A percentile compares a stretch with the other conserved stretches of the same genome.
Conservation (phyloP, 2,113 vertebrate genomes). For the Rhinolophus ferrumequinum region DNA sequence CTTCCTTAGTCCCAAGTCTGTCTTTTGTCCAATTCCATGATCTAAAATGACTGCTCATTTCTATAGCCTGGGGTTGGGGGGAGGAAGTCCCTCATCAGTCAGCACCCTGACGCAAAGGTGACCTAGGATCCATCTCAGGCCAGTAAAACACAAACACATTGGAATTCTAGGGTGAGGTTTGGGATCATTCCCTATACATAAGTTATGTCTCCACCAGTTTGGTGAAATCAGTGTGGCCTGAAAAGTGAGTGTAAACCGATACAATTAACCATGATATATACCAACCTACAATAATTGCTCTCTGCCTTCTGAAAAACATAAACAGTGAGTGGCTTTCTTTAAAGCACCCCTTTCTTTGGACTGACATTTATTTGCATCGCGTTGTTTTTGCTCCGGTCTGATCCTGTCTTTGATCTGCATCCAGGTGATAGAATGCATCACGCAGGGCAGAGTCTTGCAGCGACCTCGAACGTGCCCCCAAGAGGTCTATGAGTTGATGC, state of each 20-base stretch:
- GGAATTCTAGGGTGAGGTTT: not conserved
- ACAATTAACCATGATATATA: not conserved
- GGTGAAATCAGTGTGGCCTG: not conserved
- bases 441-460: slow-evolving; percentile 98
- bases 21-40: not conserved
- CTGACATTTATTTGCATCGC: not conserved
- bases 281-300: not conserved
- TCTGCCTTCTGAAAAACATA: not conserved
- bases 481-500: slow-evolving; percentile 99
- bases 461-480: slow-evolving; percentile 97
- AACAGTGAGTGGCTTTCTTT: not conserved
- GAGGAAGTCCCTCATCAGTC: not conserved
- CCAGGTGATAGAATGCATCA: slow-evolving; percentile 99
- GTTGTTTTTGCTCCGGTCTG: not conserved
- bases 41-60: not conserved
- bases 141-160: not conserved
- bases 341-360: not conserved
- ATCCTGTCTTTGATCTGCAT: slow-evolving; percentile 63
- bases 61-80: not conserved
- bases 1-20: not conserved
- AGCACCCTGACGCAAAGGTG: not conserved
- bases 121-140: not conserved
- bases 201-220: not conserved
- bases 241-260: not conserved
- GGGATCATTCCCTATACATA: not conserved